Conservation (phyloP, 2,113 vertebrate genomes). For the Chunga burmeisteri region DNA sequence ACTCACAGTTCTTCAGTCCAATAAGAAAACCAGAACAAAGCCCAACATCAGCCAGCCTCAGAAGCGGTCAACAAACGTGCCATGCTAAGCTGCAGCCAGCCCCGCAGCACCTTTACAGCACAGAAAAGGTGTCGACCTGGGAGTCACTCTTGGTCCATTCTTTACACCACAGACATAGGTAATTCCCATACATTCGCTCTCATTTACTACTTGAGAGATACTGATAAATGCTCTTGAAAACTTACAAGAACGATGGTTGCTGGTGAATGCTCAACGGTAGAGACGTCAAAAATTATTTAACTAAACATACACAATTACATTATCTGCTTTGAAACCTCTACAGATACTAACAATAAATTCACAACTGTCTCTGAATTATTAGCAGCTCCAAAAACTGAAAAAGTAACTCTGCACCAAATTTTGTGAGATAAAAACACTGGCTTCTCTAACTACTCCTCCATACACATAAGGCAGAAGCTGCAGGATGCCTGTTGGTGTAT, state of each 20-base stretch:
- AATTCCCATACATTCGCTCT: slow-evolving; percentile 11
- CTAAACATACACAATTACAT: background rate
- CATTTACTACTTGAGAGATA: slow-evolving; percentile 52
- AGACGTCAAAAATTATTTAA: background rate
- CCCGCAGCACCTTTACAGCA: background rate
- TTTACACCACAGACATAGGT: background rate
- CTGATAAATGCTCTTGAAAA: slow-evolving; percentile 18
- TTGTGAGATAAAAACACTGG: background rate
- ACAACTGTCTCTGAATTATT: background rate
- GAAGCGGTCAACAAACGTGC: background rate
- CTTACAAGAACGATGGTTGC: background rate
- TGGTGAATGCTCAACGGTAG: background rate
- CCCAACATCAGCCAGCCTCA: background rate
- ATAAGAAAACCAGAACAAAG: background rate
- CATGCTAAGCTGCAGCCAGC: background rate
- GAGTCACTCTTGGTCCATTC: background rate
- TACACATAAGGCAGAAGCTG: background rate
- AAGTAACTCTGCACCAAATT: background rate
- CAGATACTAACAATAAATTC: background rate
- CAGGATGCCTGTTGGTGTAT: background rate
- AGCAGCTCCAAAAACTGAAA: background rate
- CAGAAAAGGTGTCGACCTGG: background rate
- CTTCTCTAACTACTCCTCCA: background rate
- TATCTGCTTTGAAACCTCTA: background rate
- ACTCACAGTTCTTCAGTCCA: background rate